Percentiles rank a stretch among this genome's conserved stretches.
Evolutionary conservation across 2,888 invertebrate species (phyloP).

Genomic region (Lingula anatina): DNA sequence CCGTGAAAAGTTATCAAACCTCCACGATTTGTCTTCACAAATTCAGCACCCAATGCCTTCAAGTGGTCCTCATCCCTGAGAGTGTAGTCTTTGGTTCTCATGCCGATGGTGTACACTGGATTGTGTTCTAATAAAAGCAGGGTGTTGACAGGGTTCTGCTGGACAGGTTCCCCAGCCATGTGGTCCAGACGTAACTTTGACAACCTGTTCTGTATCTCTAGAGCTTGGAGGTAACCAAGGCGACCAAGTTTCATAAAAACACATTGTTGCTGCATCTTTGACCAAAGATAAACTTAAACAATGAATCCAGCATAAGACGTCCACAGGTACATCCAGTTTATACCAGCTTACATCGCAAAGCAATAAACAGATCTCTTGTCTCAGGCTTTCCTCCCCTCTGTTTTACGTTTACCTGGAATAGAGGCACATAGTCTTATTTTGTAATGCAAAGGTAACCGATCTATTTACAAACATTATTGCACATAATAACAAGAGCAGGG

Average conservation of each 20-base stretch:
- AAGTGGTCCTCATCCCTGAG: slow-evolving; percentile 62
- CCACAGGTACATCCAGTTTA: too few species aligned
- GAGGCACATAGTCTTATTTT: too few species aligned
- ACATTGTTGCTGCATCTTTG: too few species aligned
- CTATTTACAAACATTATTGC: too few species aligned
- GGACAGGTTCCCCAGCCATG: slow-evolving; percentile 16
- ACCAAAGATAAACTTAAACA: too few species aligned
- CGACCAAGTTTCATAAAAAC: slow-evolving; percentile 30
- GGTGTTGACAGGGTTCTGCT: slow-evolving; percentile 16
- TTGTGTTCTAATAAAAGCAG: slow-evolving; percentile 59
- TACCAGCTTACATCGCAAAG: too few species aligned
- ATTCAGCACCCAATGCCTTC: slow-evolving; percentile 71
- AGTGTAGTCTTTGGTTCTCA: slow-evolving; percentile 30
- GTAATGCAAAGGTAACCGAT: too few species aligned
- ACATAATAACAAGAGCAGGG: too few species aligned
- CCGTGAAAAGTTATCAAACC: slow-evolving; percentile 98
- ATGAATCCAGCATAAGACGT: too few species aligned
- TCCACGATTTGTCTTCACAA: slow-evolving; percentile 80
- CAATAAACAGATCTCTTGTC: too few species aligned
- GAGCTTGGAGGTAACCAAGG: slow-evolving; percentile 34
- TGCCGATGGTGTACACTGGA: slow-evolving; percentile 79
- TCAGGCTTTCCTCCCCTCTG: too few species aligned
- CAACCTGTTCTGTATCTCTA: slow-evolving; percentile 27
- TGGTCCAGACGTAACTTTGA: slow-evolving; percentile 28
- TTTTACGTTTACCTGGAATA: too few species aligned